phyloP scores from a whole-genome alignment of 2,888 invertebrate species.

The Meteorus colon region DNA sequence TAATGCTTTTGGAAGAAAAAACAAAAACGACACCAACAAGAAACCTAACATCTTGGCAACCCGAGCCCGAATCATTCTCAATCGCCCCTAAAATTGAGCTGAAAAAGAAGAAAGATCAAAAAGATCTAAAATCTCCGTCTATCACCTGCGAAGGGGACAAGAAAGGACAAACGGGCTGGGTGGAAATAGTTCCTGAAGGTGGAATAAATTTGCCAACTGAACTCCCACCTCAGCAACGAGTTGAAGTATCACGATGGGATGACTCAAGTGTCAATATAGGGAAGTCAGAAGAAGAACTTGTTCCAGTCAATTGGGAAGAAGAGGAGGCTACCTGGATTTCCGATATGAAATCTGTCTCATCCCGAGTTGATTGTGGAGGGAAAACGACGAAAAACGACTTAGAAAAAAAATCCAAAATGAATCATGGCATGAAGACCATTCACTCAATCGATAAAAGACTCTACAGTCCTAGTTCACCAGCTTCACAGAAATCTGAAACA shows the following conservation, averaged over 20 bases:
- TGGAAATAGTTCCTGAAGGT: constrained; percentile 14
- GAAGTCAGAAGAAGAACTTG: constrained; percentile 53
- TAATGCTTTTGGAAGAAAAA: constrained; percentile 58
- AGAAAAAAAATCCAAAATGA: neutral
- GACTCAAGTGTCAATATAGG: constrained; percentile 30
- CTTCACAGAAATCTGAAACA: constrained; percentile 65
- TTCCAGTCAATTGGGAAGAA: constrained; percentile 61
- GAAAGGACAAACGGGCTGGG: constrained; percentile 5
- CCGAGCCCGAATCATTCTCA: constrained; percentile 53
- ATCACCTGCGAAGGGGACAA: neutral
- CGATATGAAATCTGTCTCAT: constrained; percentile 19
- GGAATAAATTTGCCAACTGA: constrained; percentile 9
- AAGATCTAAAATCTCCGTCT: constrained; percentile 11
- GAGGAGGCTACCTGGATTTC: constrained; percentile 53
- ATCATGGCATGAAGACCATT: constrained; percentile 32
- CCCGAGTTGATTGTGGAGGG: neutral
- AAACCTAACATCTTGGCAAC: constrained; percentile 56
- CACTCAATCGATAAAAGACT: constrained; percentile 54
- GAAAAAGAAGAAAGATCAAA: constrained; percentile 38
- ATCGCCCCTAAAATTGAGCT: constrained; percentile 8
- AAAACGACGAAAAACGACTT: neutral
- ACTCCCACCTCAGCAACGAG: neutral
- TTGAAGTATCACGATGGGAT: constrained; percentile 41
- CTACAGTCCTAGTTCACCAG: constrained; percentile 68
- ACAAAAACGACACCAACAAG: constrained; percentile 22